Conservation (phyloP, 2,113 vertebrate species). For the Esox niger region DNA sequence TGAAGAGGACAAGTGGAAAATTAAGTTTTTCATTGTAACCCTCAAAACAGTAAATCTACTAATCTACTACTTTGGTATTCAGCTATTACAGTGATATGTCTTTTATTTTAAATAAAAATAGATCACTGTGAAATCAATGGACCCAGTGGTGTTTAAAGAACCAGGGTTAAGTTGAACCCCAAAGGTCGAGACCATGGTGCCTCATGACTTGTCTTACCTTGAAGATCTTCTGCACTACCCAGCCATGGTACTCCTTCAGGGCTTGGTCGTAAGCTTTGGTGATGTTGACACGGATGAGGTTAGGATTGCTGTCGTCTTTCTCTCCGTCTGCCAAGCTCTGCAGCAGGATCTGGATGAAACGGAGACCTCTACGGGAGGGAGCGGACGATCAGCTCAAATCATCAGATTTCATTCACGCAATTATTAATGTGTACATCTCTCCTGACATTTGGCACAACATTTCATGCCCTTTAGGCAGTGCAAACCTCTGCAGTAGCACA, state of each 20-base stretch:
- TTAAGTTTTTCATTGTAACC: not conserved
- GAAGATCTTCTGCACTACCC: constrained; percentile 91
- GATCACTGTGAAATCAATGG: not conserved
- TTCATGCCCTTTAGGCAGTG: not conserved
- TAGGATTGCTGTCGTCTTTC: constrained; percentile 85
- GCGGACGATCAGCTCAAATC: not conserved
- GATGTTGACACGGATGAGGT: constrained; percentile 87
- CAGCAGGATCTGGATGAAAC: constrained; percentile 92
- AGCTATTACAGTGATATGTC: not conserved
- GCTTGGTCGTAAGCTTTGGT: constrained; percentile 90
- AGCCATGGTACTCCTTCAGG: constrained; percentile 90
- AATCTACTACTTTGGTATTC: not conserved
- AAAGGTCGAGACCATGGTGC: not conserved
- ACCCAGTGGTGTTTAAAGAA: not conserved
- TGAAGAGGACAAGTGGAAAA: constrained; percentile 43
- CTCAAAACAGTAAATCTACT: not conserved
- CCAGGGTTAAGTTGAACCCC: not conserved
- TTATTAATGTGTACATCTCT: not conserved
- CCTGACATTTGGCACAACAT: not conserved
- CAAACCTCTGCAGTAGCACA: not conserved
- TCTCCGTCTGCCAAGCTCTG: constrained; percentile 93
- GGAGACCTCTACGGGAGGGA: constrained; percentile 79
- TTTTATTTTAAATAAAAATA: not conserved
- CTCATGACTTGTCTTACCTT: constrained; percentile 64
- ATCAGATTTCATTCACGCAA: not conserved